These are phyloP conservation scores for Phaenicophaeus curvirostris DNA, from an alignment of 2,797 vertebrate genomes.

Conservation along the genomic window DNA sequence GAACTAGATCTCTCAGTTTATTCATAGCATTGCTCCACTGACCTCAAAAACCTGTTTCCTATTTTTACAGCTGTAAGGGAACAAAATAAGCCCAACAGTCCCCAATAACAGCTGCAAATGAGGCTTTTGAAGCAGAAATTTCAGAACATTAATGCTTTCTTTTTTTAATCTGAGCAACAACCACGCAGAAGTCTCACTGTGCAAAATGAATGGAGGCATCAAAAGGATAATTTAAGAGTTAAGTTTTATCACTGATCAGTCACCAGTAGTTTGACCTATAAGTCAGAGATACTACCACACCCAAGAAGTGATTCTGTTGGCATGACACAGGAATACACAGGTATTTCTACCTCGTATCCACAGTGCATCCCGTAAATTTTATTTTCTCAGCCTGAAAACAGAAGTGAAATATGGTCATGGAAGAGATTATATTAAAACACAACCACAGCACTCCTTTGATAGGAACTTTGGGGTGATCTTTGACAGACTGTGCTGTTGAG, in stretches of 20 bases:
- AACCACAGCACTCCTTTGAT: neutral
- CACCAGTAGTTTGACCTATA: neutral
- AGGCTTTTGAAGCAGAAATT: neutral
- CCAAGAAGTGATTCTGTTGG: neutral
- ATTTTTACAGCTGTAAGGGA: neutral
- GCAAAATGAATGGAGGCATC: neutral
- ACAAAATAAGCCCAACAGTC: neutral
- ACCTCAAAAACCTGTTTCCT: neutral
- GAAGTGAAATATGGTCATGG: neutral
- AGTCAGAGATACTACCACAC: neutral
- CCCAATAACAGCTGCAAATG: neutral
- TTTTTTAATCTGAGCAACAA: neutral
- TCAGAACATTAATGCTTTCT: neutral
- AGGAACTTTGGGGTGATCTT: neutral
- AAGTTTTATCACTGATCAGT: neutral
- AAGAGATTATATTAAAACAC: neutral
- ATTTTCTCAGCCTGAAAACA: neutral
- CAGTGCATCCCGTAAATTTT: neutral
- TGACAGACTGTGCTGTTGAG: neutral
- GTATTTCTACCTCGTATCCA: neutral
- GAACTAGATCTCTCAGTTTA: neutral
- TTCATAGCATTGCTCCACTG: neutral
- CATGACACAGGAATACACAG: neutral
- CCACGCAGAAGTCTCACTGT: neutral
- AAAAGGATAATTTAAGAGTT: neutral